Conservation (phyloP, 2,797 vertebrate genomes). For the Siniperca undulata region DNA sequence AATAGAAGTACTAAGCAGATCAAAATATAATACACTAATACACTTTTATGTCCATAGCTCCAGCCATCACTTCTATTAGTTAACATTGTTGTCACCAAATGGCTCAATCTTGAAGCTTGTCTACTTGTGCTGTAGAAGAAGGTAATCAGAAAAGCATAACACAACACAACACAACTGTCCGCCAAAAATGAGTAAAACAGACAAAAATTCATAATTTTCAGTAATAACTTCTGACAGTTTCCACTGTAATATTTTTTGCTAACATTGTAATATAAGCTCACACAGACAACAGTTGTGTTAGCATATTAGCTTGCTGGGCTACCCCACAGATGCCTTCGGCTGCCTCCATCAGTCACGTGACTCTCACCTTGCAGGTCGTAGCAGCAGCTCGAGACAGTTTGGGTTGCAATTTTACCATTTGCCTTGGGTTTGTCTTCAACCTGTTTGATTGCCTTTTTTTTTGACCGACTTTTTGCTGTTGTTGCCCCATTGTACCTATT, state of each 20-base stretch:
- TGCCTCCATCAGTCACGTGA: not conserved
- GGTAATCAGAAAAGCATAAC: not conserved
- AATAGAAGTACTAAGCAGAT: too few species aligned
- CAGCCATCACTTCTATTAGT: not conserved
- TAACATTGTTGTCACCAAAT: not conserved
- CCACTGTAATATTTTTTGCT: not conserved
- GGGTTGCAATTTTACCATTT: not conserved
- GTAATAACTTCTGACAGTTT: too few species aligned
- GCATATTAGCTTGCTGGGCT: not conserved
- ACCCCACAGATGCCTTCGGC: not conserved
- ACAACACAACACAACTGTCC: too few species aligned
- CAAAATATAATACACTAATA: too few species aligned
- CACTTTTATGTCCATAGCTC: not conserved
- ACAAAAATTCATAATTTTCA: too few species aligned
- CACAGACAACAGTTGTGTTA: not conserved
- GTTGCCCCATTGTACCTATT: not conserved
- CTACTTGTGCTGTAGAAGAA: not conserved
- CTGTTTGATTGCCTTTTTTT: not conserved
- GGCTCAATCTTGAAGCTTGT: not conserved
- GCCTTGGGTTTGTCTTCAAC: not conserved
- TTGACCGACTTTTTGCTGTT: not conserved
- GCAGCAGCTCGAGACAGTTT: not conserved
- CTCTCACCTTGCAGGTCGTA: not conserved
- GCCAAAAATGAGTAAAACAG: not conserved
- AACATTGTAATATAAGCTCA: not conserved